Evolutionary conservation across 2,113 vertebrate species (phyloP).

Genomic region (Petaurus breviceps): DNA sequence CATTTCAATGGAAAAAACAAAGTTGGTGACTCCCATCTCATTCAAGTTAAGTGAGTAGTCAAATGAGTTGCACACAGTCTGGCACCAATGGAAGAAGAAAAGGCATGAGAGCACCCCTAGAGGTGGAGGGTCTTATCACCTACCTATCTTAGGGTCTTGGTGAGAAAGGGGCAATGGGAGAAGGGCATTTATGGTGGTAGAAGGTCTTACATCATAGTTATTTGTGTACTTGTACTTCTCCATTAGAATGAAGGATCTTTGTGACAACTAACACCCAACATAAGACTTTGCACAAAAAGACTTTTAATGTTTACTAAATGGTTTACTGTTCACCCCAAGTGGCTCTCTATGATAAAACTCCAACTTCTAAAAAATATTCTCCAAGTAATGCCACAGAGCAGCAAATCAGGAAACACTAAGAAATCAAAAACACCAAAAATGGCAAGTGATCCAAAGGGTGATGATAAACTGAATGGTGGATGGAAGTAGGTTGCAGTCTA

Average conservation of each 20-base stretch:
- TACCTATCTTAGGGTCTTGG: background rate
- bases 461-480: background rate
- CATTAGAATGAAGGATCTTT: background rate
- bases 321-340: background rate
- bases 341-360: background rate
- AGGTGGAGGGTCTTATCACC: background rate
- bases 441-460: background rate
- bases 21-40: background rate
- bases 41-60: background rate
- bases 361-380: background rate
- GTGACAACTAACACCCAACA: background rate
- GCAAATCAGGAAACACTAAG: background rate
- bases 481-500: background rate
- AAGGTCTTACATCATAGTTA: background rate
- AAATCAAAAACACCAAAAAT: background rate
- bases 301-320: background rate
- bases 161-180: background rate
- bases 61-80: background rate
- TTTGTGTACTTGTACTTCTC: background rate
- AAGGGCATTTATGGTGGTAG: background rate
- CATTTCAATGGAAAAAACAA: background rate
- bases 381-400: background rate
- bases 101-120: background rate
- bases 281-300: background rate
- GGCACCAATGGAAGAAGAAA: background rate